Conservation (phyloP, 2,113 vertebrate genomes). For the Macroglossus sobrinus region DNA sequence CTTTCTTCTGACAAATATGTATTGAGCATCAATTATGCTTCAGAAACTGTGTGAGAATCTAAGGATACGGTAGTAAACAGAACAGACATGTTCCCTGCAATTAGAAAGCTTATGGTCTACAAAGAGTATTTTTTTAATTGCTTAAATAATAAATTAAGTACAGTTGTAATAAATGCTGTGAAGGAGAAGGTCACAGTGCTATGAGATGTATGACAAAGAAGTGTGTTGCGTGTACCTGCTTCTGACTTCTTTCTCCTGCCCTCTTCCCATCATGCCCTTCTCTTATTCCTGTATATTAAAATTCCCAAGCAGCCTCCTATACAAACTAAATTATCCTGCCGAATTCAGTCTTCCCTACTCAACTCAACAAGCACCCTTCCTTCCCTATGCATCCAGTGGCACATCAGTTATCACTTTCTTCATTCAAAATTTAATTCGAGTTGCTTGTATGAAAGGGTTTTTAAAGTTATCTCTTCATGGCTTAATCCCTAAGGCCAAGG, state of each 20-base stretch:
- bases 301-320: neutral
- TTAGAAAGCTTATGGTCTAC: neutral
- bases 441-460: neutral
- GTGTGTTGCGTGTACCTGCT: neutral
- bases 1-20: neutral
- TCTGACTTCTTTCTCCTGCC: neutral
- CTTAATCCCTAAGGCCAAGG: neutral
- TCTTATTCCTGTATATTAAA: neutral
- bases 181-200: neutral
- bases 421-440: neutral
- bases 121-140: neutral
- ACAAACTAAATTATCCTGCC: neutral
- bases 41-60: neutral
- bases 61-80: neutral
- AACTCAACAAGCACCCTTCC: neutral
- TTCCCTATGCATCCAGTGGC: neutral
- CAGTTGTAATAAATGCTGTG: neutral
- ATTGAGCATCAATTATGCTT: neutral
- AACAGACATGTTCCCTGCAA: neutral
- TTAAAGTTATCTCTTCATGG: neutral
- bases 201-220: neutral
- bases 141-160: neutral
- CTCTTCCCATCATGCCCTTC: neutral
- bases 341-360: neutral
- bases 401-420: neutral